Evolutionary conservation across 2,797 vertebrate genomes (phyloP).

Genomic region (Psittacula derbiana): DNA sequence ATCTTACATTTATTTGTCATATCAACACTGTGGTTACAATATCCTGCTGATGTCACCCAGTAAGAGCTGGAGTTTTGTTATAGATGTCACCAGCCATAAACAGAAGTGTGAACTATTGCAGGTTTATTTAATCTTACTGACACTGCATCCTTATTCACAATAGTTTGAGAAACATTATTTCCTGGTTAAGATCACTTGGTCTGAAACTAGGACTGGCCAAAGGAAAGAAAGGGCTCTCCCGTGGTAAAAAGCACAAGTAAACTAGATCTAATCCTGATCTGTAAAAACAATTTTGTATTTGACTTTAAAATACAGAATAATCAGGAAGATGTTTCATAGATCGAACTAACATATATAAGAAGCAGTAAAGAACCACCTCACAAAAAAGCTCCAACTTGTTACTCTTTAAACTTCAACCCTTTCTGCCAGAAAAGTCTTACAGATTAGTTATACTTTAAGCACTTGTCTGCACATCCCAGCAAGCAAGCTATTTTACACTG

Average conservation of each 20-base stretch:
- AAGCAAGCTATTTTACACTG: neutral
- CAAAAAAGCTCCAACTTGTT: neutral
- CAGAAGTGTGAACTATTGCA: constrained; percentile 12
- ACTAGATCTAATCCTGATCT: neutral
- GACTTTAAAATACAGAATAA: neutral
- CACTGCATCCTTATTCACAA: neutral
- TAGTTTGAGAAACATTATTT: constrained; percentile 43
- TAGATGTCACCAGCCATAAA: constrained; percentile 55
- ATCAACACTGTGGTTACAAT: constrained; percentile 27
- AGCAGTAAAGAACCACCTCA: neutral
- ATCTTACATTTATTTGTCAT: constrained; percentile 40
- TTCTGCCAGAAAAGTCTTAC: neutral
- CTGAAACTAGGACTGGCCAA: neutral
- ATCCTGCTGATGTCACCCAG: constrained; percentile 33
- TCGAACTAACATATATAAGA: neutral
- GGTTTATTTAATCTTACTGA: constrained; percentile 46
- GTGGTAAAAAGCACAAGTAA: neutral
- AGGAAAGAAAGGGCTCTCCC: neutral
- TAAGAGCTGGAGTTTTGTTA: constrained; percentile 34
- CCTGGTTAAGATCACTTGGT: neutral
- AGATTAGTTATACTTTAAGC: neutral
- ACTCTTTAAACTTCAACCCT: neutral
- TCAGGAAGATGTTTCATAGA: neutral
- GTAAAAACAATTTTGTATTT: neutral
- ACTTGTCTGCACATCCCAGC: neutral